Conservation (phyloP, 2,888 invertebrate genomes). For the Drosophila silvestris region DNA sequence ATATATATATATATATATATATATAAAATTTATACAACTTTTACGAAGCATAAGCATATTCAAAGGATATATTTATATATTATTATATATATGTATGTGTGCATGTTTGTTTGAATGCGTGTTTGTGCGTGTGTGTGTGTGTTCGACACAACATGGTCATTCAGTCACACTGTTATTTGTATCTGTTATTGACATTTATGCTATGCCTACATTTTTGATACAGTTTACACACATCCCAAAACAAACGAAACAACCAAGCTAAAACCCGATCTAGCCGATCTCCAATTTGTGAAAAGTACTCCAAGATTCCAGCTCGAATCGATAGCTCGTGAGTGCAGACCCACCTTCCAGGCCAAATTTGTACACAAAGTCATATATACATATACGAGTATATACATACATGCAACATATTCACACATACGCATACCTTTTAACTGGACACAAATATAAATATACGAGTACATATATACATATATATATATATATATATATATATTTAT, state of each 20-base stretch:
- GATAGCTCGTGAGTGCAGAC: not conserved
- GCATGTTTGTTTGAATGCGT: slow-evolving; percentile 27
- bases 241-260: slow-evolving; percentile 3
- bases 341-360: slow-evolving; percentile 29
- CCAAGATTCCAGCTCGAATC: slow-evolving; percentile 13
- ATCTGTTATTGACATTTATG: slow-evolving; percentile 52
- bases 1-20: slow-evolving; percentile 39
- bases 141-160: slow-evolving; percentile 44
- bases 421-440: slow-evolving; percentile 8
- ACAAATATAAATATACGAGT: slow-evolving; percentile 32
- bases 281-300: slow-evolving; percentile 12
- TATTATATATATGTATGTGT: slow-evolving; percentile 58
- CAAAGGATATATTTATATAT: slow-evolving; percentile 66
- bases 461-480: slow-evolving; percentile 59
- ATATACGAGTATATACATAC: not conserved
- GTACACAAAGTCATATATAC: slow-evolving; percentile 3
- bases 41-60: slow-evolving; percentile 69
- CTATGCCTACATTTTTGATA: slow-evolving; percentile 66
- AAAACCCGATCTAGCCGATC: slow-evolving; percentile 1
- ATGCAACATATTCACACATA: slow-evolving; percentile 17
- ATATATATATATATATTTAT: slow-evolving; percentile 67
- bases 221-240: slow-evolving; percentile 39
- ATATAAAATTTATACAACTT: slow-evolving; percentile 76
- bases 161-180: slow-evolving; percentile 59
- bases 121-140: slow-evolving; percentile 1